Percentiles rank a stretch among this genome's conserved stretches.
phyloP scores from a whole-genome alignment of 2,797 vertebrate species.

The Mycteria americana region DNA sequence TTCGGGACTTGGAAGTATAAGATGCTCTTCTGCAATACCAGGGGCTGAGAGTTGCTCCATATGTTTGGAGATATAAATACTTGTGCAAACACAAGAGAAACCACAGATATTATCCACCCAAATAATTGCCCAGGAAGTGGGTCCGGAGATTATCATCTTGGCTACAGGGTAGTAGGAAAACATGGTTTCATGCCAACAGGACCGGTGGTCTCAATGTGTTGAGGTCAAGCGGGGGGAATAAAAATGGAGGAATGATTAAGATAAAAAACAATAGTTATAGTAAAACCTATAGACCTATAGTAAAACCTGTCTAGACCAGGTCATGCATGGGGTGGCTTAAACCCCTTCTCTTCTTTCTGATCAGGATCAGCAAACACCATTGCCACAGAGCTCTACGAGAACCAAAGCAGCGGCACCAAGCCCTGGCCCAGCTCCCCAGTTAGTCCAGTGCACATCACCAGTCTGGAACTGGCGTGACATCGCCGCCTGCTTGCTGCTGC shows the following conservation, averaged over 20 bases:
- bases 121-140: conserved; percentile 9
- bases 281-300: too few species aligned
- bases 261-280: not conserved
- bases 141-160: not conserved
- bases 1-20: not conserved
- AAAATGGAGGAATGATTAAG: not conserved
- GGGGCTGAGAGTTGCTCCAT: not conserved
- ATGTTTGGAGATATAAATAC: not conserved
- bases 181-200: not conserved
- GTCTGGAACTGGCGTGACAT: not conserved
- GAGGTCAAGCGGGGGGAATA: not conserved
- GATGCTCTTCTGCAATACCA: not conserved
- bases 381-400: not conserved
- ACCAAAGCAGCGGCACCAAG: not conserved
- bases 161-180: not conserved
- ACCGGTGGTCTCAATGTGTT: not conserved
- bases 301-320: not conserved
- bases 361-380: not conserved
- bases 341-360: not conserved
- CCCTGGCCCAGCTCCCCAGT: not conserved
- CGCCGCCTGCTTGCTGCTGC: not conserved
- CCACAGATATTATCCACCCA: not conserved
- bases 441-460: not conserved
- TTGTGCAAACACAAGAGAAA: conserved; percentile 5
- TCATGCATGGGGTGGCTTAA: not conserved